phyloP scores from a whole-genome alignment of 2,888 invertebrate genomes.

The Patella ulyssiponensis region DNA sequence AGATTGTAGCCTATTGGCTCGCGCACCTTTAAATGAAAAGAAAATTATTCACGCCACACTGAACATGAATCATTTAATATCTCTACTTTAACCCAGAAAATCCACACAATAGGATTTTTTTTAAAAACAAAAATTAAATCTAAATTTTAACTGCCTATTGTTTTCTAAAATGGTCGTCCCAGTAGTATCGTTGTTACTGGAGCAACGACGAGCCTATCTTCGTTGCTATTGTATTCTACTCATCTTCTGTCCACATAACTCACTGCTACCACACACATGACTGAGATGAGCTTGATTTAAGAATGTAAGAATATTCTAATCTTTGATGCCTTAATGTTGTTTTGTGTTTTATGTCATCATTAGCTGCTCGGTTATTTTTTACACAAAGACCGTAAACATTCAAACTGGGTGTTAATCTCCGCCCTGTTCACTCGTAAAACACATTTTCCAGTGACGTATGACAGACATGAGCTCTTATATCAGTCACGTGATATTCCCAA shows the following conservation, averaged over 20 bases:
- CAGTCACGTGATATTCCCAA: not conserved
- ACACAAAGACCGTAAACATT: slow-evolving; percentile 2
- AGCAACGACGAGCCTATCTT: not conserved
- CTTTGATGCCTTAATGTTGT: not conserved
- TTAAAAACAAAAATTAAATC: not conserved
- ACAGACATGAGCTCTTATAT: not conserved
- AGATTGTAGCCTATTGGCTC: no score
- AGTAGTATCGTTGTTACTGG: not conserved
- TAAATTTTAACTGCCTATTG: not conserved
- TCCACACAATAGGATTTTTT: no score
- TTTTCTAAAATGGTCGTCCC: not conserved
- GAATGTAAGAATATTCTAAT: not conserved
- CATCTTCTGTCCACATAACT: no score
- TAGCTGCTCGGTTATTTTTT: not conserved
- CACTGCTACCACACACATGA: no score
- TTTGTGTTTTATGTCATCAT: not conserved
- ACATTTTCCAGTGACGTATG: slow-evolving; percentile 7
- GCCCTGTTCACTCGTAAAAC: slow-evolving; percentile 7
- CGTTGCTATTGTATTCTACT: no score
- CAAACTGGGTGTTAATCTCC: not conserved
- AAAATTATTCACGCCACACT: no score
- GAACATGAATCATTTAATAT: not conserved
- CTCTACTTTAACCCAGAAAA: no score
- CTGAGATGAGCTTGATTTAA: not conserved
- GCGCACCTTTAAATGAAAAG: no score